Evolutionary conservation across 1,140 invertebrate genomes (phyloP).

Genomic region (Pygmarrhopalites habei): DNA sequence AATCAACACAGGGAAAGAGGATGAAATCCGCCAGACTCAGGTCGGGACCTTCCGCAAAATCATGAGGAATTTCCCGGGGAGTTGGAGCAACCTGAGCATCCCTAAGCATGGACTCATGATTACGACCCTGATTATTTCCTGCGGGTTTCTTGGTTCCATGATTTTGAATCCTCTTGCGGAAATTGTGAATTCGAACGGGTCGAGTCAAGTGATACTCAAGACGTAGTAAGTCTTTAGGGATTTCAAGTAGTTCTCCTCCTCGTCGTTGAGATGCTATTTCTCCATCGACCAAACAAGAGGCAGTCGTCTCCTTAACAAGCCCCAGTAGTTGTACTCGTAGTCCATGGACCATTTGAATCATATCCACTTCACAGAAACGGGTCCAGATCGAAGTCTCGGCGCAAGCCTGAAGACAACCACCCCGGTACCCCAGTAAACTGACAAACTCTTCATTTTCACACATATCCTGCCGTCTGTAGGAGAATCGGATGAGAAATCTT

Average conservation of each 20-base stretch:
- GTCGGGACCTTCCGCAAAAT: conserved; percentile 72
- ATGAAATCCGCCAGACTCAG: conserved; percentile 79
- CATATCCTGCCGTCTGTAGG: conserved; percentile 45
- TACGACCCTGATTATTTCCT: conserved; percentile 20
- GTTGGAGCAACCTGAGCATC: too few relatives aligned
- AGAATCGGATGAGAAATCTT: conserved; percentile 41
- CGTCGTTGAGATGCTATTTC: background rate
- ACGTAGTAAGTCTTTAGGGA: conserved; percentile 58
- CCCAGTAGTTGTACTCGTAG: background rate
- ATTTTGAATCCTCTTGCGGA: conserved; percentile 62
- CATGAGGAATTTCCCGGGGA: conserved; percentile 31
- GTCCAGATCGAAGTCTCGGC: conserved; percentile 84
- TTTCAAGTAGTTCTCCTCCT: conserved; percentile 10
- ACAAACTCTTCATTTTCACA: conserved; percentile 48
- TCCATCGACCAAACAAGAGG: background rate
- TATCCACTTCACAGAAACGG: conserved; percentile 81
- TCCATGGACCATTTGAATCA: conserved; percentile 46
- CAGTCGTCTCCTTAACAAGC: conserved; percentile 17
- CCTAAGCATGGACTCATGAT: background rate
- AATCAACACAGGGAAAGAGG: conserved; percentile 62
- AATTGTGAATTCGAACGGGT: conserved; percentile 77
- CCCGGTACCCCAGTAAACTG: conserved; percentile 62
- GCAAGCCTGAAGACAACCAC: conserved; percentile 67
- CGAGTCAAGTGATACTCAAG: conserved; percentile 81
- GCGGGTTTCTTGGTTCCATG: conserved; percentile 41